Percentiles rank a stretch among this genome's conserved stretches.
Conservation (phyloP, 2,113 vertebrate genomes). For the Australoheros scitulus region DNA sequence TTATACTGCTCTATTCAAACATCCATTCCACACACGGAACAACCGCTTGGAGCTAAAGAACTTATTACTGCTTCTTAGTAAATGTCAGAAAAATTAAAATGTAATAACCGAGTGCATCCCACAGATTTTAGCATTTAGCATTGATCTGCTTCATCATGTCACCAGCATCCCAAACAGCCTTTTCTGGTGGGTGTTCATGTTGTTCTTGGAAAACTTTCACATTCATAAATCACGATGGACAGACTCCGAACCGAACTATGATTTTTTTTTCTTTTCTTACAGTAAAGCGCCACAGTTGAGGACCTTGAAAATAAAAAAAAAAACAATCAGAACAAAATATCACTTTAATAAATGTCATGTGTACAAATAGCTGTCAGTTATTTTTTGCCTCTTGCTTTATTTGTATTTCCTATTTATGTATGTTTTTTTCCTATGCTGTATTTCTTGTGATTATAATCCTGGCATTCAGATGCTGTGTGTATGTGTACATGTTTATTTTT, state of each 20-base stretch:
- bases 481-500: neutral
- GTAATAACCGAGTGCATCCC: neutral
- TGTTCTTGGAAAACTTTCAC: neutral
- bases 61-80: neutral
- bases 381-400: neutral
- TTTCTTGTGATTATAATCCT: neutral
- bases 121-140: constrained; percentile 22
- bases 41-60: neutral
- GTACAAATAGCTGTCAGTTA: too few relatives aligned
- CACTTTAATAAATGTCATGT: neutral
- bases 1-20: neutral
- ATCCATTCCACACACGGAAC: neutral
- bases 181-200: constrained; percentile 85
- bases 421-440: too few relatives aligned
- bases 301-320: neutral
- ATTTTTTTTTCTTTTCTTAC: neutral
- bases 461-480: neutral
- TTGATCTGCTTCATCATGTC: constrained; percentile 95
- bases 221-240: neutral
- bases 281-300: neutral
- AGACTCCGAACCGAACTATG: neutral
- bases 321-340: neutral
- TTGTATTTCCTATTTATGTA: too few relatives aligned
- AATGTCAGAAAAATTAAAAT: neutral
- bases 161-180: constrained; percentile 87